A percentile compares a stretch with the other conserved stretches of the same genome.
phyloP scores from a whole-genome alignment of 2,888 invertebrate genomes.

The Drosophila pseudotakahashii region DNA sequence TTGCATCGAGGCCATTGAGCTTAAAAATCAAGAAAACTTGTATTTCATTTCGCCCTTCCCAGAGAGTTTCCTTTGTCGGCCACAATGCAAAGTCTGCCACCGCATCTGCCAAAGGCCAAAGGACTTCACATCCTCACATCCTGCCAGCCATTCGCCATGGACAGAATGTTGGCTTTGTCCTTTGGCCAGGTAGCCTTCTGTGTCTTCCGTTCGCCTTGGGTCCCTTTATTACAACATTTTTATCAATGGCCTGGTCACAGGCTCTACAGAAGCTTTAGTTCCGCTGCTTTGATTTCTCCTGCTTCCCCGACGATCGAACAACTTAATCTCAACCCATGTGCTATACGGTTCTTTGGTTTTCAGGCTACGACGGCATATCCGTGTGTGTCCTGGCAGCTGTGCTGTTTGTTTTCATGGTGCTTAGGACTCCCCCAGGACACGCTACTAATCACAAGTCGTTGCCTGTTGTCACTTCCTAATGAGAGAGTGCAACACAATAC shows the following conservation, averaged over 20 bases:
- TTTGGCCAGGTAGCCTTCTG: conserved; percentile 52
- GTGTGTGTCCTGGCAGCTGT: conserved; percentile 50
- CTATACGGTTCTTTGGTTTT: conserved; percentile 7
- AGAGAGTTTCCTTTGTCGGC: conserved; percentile 5
- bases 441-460: conserved; percentile 66
- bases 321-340: conserved; percentile 58
- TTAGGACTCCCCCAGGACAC: conserved; percentile 66
- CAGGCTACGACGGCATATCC: conserved; percentile 1
- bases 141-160: conserved; percentile 56
- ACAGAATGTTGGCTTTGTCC: conserved; percentile 59
- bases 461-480: conserved; percentile 74
- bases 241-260: conserved; percentile 42
- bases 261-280: conserved; percentile 64
- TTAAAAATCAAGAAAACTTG: conserved; percentile 17
- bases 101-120: conserved; percentile 30
- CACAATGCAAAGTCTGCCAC: conserved; percentile 37
- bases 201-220: conserved; percentile 23
- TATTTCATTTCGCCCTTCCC: conserved; percentile 2
- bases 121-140: conserved; percentile 53
- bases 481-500: conserved; percentile 69
- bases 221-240: conserved; percentile 46
- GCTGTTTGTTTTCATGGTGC: conserved; percentile 46
- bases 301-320: conserved; percentile 42
- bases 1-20: conserved; percentile 19
- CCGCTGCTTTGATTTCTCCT: conserved; percentile 71